phyloP scores from a whole-genome alignment of 2,888 invertebrate genomes.

The Latrodectus elegans region DNA sequence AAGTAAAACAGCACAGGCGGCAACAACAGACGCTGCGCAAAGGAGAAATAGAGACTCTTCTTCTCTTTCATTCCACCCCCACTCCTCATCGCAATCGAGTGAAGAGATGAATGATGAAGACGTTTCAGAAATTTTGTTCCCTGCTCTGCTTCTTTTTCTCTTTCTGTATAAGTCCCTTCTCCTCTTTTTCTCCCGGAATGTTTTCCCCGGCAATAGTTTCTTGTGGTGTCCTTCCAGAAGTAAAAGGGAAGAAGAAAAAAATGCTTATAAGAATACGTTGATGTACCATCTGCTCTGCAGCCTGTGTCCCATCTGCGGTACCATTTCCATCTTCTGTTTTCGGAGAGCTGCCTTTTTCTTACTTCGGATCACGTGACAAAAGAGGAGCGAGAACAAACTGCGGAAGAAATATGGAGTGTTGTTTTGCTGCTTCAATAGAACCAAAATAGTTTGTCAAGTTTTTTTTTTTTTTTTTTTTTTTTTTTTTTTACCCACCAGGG shows the following conservation, averaged over 20 bases:
- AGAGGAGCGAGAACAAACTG: too few species aligned
- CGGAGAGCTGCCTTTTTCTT: background rate
- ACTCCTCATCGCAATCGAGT: slow-evolving; percentile 45
- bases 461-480: too few species aligned
- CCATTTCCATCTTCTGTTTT: slow-evolving; percentile 15
- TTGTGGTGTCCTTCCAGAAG: background rate
- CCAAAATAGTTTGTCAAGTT: too few species aligned
- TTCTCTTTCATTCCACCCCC: background rate
- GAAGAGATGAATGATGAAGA: slow-evolving; percentile 60
- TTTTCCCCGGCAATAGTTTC: background rate
- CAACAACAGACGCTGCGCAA: slow-evolving; percentile 24
- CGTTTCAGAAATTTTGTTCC: background rate
- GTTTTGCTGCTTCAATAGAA: too few species aligned
- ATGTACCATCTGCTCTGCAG: slow-evolving; percentile 49
- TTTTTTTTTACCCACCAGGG: too few species aligned
- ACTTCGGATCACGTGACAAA: too few species aligned
- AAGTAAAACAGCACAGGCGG: slow-evolving; percentile 14
- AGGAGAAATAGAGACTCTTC: slow-evolving; percentile 36
- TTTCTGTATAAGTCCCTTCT: slow-evolving; percentile 8
- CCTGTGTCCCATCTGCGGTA: slow-evolving; percentile 32
- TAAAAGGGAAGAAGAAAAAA: too few species aligned
- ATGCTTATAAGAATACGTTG: background rate
- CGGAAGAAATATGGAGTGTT: too few species aligned
- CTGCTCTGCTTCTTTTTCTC: slow-evolving; percentile 8
- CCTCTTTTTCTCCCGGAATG: slow-evolving; percentile 11